Base-by-base conservation (phyloP, 2,888 invertebrate genomes). In the Hirtodrosophila histrioides region DNA sequence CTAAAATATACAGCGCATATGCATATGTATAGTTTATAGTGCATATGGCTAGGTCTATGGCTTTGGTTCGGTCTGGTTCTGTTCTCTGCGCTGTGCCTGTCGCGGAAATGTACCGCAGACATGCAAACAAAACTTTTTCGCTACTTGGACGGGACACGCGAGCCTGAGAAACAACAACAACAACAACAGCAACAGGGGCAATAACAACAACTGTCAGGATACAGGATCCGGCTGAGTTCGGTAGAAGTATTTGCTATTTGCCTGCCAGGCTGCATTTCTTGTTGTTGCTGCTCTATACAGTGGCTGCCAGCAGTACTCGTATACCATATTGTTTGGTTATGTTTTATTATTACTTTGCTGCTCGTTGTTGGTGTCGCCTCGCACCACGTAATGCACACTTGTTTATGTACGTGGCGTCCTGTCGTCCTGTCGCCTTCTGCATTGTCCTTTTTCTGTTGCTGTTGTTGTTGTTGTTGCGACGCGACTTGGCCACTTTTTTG, bases 51-150 rank as follows among this genome's bases (percentile, higher is more conserved):
- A 40, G 48, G 48, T 17, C 55, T 41, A 39, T 36, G 44, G 64
- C 4, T 31, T 36, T 33, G 60, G 56, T 66, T 55, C 63, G 43
- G 45, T 24, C 11, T 5, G 37, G 27, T 49, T 31, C 31, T 5
- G 7, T 31, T 31, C 31, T 31, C 31, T 8, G 24, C 41, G 40
- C 61, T 68, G 88, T 86, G 88, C 86, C 86, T 87, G 86, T 87
- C 86, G 88, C 86, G 83, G 88, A 87, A 88, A 86, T 86, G 86
- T 88, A 75, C 83, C 78, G 75, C 83, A 87, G 83, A 88, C 86
- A 86, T 88, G 86, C 86, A 88, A 86, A 82, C 83, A 86, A 88
- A 86, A 85, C 84, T 85, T 85, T 86, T 86, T 73, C 56, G 76
- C 75, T 64, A 40, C 60, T 69, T 62, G 44, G 35, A 41, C 57